Conservation (phyloP, 1,140 invertebrate species). For the Penaeus indicus region DNA sequence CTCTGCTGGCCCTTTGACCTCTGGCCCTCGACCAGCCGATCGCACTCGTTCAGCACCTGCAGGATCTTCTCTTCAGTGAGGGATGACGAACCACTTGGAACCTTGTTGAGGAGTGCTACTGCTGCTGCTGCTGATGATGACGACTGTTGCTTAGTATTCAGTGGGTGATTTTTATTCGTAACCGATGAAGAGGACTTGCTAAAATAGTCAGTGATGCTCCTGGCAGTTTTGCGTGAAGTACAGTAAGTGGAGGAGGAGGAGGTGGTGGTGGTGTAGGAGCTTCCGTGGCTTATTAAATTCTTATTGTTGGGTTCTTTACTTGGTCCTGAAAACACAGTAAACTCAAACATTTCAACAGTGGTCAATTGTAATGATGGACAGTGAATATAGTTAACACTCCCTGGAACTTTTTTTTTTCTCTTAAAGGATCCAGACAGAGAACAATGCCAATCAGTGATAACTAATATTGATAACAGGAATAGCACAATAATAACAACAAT, state of each 20-base stretch:
- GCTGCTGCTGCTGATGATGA: neutral
- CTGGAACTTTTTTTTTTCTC: too few species aligned
- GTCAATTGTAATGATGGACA: too few species aligned
- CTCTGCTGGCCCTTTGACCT: neutral
- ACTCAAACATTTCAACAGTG: too few species aligned
- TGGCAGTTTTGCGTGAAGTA: neutral
- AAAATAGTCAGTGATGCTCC: slow-evolving; percentile 36
- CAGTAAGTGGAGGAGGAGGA: too few species aligned
- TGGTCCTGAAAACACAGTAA: too few species aligned
- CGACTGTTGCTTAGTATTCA: neutral
- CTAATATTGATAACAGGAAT: too few species aligned
- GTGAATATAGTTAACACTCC: too few species aligned
- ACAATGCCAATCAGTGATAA: too few species aligned
- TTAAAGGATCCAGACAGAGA: too few species aligned
- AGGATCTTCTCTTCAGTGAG: slow-evolving; percentile 51
- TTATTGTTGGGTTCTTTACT: neutral
- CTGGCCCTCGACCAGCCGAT: slow-evolving; percentile 48
- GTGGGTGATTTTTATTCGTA: neutral
- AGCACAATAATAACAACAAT: too few species aligned
- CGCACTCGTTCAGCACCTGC: slow-evolving; percentile 48
- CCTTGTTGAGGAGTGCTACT: neutral
- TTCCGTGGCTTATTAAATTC: slow-evolving; percentile 10
- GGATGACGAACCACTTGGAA: too few species aligned
- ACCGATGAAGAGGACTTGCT: neutral
- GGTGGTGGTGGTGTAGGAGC: neutral